phyloP scores from a whole-genome alignment of 2,888 invertebrate genomes.

The Idaea biselata region DNA sequence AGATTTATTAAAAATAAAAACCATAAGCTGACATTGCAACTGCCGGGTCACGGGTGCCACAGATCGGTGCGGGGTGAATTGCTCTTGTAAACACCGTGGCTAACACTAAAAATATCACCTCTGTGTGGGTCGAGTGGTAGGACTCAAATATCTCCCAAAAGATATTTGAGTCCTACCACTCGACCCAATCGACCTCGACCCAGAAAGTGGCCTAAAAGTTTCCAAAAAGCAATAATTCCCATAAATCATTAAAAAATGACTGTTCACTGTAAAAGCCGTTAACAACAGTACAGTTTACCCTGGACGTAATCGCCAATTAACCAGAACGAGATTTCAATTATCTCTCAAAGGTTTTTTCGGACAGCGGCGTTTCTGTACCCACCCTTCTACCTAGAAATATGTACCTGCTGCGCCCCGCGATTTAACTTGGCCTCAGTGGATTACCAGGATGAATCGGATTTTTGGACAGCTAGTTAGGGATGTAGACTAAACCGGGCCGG shows the following conservation, averaged over 20 bases:
- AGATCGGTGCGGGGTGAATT: no score
- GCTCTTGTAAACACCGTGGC: no score
- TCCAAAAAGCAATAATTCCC: background rate
- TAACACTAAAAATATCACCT: no score
- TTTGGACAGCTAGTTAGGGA: no score
- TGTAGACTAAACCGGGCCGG: no score
- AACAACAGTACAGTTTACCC: background rate
- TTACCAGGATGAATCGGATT: background rate
- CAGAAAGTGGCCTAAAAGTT: background rate
- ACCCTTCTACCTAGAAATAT: background rate
- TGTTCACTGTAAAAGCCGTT: background rate
- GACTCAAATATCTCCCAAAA: no score
- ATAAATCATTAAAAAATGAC: background rate
- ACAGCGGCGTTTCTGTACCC: background rate
- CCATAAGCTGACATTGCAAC: no score
- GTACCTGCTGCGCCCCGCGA: background rate
- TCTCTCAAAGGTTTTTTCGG: background rate
- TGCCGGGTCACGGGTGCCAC: no score
- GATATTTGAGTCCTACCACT: no score
- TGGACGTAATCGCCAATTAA: slow-evolving; percentile 2
- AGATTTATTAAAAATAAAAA: no score
- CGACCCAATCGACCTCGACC: no score
- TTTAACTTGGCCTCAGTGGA: background rate
- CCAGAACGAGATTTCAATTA: slow-evolving; percentile 5
- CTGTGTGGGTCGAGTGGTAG: no score